A percentile compares a stretch with the other conserved stretches of the same genome.
Conservation (phyloP, 2,113 vertebrate genomes). For the Salvelinus alpinus region DNA sequence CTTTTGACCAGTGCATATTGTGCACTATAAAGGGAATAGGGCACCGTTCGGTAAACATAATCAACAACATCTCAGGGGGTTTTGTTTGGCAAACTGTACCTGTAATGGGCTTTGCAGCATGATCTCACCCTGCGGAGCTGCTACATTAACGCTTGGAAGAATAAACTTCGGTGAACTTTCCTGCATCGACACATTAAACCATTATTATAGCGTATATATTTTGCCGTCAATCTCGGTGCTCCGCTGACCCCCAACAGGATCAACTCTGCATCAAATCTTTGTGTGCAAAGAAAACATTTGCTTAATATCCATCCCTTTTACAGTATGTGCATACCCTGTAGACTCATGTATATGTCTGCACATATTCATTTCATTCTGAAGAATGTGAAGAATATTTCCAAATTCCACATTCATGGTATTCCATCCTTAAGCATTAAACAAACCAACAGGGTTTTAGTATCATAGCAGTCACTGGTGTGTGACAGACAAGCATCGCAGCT, state of each 20-base stretch:
- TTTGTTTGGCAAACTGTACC: constrained; percentile 37
- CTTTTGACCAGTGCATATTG: too few relatives aligned
- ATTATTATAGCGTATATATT: neutral
- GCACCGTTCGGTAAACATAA: constrained; percentile 1
- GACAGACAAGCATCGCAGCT: constrained; percentile 60
- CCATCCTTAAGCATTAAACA: constrained; percentile 36
- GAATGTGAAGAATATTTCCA: neutral
- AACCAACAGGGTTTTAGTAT: constrained; percentile 42
- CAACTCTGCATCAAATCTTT: neutral
- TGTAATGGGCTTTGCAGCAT: constrained; percentile 27
- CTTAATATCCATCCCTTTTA: neutral
- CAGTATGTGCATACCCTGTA: neutral
- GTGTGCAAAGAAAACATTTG: neutral
- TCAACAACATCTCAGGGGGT: constrained; percentile 19
- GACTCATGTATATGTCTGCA: neutral
- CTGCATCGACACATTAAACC: constrained; percentile 20
- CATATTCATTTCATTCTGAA: constrained; percentile 30
- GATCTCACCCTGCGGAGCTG: constrained; percentile 30
- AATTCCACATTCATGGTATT: neutral
- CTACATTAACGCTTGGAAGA: constrained; percentile 40
- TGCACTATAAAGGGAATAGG: too few relatives aligned
- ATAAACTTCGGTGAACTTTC: constrained; percentile 33
- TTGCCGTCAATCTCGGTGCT: neutral
- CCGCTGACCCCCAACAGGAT: constrained; percentile 15
- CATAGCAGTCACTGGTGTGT: constrained; percentile 49